Evolutionary conservation across 2,113 vertebrate species (phyloP).

Genomic region (Rhinogobius similis): DNA sequence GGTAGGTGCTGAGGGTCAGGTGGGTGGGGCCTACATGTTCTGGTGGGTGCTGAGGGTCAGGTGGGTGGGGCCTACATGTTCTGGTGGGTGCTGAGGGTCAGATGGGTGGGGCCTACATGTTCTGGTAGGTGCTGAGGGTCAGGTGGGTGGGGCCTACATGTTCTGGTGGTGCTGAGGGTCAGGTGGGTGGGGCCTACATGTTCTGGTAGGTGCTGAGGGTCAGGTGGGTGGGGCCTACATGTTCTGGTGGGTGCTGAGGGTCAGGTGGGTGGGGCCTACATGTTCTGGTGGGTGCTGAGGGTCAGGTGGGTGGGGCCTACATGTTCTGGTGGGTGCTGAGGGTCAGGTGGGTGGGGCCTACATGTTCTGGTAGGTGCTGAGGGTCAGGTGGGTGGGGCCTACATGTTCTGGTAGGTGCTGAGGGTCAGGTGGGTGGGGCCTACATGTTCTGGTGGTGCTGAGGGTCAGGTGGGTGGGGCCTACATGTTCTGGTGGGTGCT

Average conservation of each 20-base stretch:
- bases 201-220: constrained; percentile 33
- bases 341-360: constrained; percentile 85
- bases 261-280: constrained; percentile 63
- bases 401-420: constrained; percentile 94
- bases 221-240: constrained; percentile 81
- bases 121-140: constrained; percentile 93
- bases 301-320: constrained; percentile 90
- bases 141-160: constrained; percentile 86
- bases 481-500: too few species aligned
- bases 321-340: constrained; percentile 93
- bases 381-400: constrained; percentile 15
- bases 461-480: constrained; percentile 88
- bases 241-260: too few species aligned
- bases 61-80: constrained; percentile 75
- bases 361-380: constrained; percentile 81
- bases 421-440: constrained; percentile 88
- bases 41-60: constrained; percentile 94
- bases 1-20: too few species aligned
- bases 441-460: constrained; percentile 92
- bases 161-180: constrained; percentile 93
- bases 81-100: constrained; percentile 30
- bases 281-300: constrained; percentile 93
- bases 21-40: constrained; percentile 79
- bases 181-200: constrained; percentile 80
- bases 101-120: constrained; percentile 74